Conservation (phyloP, 2,797 vertebrate genomes). For the Neopelma chrysocephalum region DNA sequence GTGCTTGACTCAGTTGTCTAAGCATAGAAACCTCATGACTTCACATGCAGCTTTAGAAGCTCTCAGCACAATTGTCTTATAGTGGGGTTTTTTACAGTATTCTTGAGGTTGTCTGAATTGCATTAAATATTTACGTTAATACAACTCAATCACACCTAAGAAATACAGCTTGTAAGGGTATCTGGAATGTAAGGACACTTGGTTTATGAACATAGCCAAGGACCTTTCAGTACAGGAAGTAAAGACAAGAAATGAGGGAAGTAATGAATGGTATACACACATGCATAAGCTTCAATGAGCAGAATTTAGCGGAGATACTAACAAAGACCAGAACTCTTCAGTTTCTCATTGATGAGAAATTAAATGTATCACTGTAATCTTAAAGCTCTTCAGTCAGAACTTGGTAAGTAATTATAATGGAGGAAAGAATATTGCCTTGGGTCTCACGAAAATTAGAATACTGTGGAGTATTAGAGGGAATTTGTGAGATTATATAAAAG, state of each 20-base stretch:
- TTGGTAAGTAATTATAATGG: not conserved
- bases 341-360: not conserved
- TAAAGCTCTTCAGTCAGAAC: not conserved
- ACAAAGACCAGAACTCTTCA: not conserved
- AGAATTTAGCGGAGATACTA: not conserved
- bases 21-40: not conserved
- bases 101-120: not conserved
- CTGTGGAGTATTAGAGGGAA: not conserved
- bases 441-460: not conserved
- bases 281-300: not conserved
- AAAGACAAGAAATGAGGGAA: not conserved
- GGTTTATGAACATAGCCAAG: not conserved
- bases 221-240: not conserved
- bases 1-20: not conserved
- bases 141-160: not conserved
- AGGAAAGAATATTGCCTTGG: not conserved
- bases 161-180: not conserved
- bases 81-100: not conserved
- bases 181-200: not conserved
- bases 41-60: accelerated
- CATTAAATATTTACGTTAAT: not conserved
- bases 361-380: not conserved
- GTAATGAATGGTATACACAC: not conserved
- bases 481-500: not conserved
- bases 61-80: not conserved